A percentile compares a stretch with the other conserved stretches of the same genome.
Conservation (phyloP, 2,113 vertebrate species). For the Hystrix brachyura region DNA sequence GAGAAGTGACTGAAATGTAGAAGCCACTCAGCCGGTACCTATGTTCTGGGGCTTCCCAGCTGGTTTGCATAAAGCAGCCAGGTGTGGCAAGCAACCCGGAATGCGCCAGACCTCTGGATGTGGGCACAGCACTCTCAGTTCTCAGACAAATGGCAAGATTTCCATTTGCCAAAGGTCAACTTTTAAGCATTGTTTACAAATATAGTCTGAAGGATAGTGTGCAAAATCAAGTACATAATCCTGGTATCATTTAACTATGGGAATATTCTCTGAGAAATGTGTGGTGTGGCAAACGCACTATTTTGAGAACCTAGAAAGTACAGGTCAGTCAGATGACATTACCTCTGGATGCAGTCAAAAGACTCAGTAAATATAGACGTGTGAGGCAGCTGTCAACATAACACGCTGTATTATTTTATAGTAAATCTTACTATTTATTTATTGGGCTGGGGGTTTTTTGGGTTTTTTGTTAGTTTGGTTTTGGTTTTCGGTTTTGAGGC, state of each 20-base stretch:
- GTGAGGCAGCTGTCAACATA: too few relatives aligned
- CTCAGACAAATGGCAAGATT: background rate
- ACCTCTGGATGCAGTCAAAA: background rate
- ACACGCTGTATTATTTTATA: background rate
- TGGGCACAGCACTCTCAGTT: background rate
- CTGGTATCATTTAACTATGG: background rate
- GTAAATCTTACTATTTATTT: background rate
- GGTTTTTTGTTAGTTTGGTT: background rate
- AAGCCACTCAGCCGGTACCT: background rate
- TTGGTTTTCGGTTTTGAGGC: background rate
- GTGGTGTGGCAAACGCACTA: background rate
- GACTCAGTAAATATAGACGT: background rate
- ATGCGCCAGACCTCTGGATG: background rate
- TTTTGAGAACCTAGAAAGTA: background rate
- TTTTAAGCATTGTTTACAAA: constrained; percentile 58
- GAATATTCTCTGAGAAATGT: background rate
- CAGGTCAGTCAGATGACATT: background rate
- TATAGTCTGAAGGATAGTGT: constrained; percentile 8
- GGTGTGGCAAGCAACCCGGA: background rate
- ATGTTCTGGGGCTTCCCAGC: background rate
- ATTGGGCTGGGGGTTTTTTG: background rate
- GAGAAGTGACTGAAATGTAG: background rate
- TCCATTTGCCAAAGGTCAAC: background rate
- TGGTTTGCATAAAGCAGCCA: background rate
- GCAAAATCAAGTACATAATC: background rate